Evolutionary conservation across 2,113 vertebrate genomes (phyloP), one percentile per base, ranked within the genome.

Genomic region (Eclectus roratus): DNA sequence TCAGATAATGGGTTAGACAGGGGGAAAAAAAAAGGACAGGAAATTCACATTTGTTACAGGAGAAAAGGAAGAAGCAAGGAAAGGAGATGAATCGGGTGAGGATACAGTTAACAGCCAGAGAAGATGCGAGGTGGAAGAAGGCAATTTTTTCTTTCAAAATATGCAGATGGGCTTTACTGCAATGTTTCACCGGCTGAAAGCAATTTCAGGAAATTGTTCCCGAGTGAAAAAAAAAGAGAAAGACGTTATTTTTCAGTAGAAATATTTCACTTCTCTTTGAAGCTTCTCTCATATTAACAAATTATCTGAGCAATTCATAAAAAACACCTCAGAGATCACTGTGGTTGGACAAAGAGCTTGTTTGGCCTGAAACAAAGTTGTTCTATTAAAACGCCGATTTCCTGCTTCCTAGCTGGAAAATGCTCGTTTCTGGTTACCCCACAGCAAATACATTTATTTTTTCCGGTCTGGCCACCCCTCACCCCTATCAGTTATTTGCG

Each of bases 31-130:
- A 61, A 88, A 81, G 24, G 87, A 29, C 90, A 94, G 95, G 96
- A 96, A 94, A 89, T 90, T 86, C 76, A 56, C 85, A 88, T 96
- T 96, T 93, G 82, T 94, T 95, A 82, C 37, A 25, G 85, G 88
- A 93, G 85, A 93, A 95, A 95, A 88, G 76, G 91, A 96, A 93
- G 95, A 95, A 96, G 43, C 61, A n/a, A 91, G 76, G 85, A 43
- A 91, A 84, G 39, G 35, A 29, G 8, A 63, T 88, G 15, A 78
- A 95, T 71, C 27, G 88, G 88, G 60, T 43, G 68, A 97, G 94
- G 71, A 88, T 55, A 63, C 43, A 81, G 70, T 95, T 94, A 91
- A 85, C 69, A 88, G 77, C 60, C 86, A 88, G 60, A 43, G 68
- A 93, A 96, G 55, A 88, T 25, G 46, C 0, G 28, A 84, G 39